Evolutionary conservation across 2,888 invertebrate species (phyloP), one percentile per base, ranked within the genome.

Genomic region (Cistogaster globosa): DNA sequence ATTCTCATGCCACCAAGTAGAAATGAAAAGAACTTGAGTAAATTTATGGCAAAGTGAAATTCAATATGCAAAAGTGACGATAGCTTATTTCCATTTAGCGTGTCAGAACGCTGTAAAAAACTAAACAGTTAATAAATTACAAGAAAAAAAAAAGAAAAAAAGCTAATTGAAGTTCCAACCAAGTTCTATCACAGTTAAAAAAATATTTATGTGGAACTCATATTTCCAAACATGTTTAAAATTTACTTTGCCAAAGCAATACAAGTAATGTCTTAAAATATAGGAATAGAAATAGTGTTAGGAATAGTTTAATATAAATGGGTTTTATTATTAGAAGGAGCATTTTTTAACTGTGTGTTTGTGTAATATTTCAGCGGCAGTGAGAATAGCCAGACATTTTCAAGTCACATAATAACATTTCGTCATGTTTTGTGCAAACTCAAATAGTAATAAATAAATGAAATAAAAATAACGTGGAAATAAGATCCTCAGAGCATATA

Each of bases 371-470:
- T 32, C 8, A 20, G 32, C 18, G 11, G 38, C 53, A 36, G 42
- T 62, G 45, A 67, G 18, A 38, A 18, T 32, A 51, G 38, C 18
- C 51, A 63, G 38, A 42, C 75, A 55, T 51, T 69, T 79, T 16
- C 57, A 79, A 79, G 79, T 42, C 69, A 53, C 67, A 58, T 38
- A 76, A 84, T 80, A 80, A 68, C 79, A 71, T 71, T 32, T 83
- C 69, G 69, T 79, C 79, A 75, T 76, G 84, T 75, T 75, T 79
- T 75, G 75, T 63, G 42, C 53, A 80, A 71, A 76, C 12, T 51
- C 26, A 83, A 53, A 69, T 60, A 45, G 36, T 16, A 53, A 68
- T 32, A 83, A 58, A 63, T n/a, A 65, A 12, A 32, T 32, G 6
- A 32, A 32, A 32, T 32, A 32, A 77, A 32, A 67, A 3, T 26